Percentiles rank a stretch among this genome's conserved stretches.
phyloP scores from a whole-genome alignment of 30 jellyfish, hydroid and myxozoan genomes.

The Aurelia sp. region DNA sequence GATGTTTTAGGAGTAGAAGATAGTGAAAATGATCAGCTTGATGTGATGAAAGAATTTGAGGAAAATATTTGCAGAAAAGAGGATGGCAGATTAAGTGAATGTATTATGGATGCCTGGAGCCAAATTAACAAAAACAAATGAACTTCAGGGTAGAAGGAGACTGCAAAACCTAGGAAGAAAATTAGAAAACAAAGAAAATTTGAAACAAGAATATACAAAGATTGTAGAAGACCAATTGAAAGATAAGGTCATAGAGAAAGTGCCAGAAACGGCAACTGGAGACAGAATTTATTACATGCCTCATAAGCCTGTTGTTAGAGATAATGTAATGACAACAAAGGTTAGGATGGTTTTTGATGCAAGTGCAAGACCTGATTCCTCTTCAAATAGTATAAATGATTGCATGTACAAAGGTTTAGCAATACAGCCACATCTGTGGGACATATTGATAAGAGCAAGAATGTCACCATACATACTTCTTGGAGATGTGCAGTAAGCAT shows the following conservation, averaged over 20 bases:
- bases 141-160: constrained; percentile 11
- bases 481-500: too few species aligned
- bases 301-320: constrained; percentile 16
- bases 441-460: constrained; percentile 5
- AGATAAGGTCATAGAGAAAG: constrained; percentile 10
- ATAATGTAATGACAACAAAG: neutral
- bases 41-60: constrained; percentile 8
- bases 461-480: too few species aligned
- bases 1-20: constrained; percentile 28
- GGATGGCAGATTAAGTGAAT: constrained; percentile 34
- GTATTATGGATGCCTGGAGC: constrained; percentile 33
- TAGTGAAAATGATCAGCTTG: constrained; percentile 33
- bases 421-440: neutral
- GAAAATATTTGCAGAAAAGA: constrained; percentile 19
- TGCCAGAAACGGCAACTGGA: constrained; percentile 10
- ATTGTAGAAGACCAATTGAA: constrained; percentile 3
- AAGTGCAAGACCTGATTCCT: constrained; percentile 1
- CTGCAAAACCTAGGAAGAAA: constrained; percentile 9
- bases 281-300: neutral
- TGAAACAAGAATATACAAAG: constrained; percentile 17
- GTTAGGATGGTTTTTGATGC: neutral
- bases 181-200: neutral
- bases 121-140: constrained; percentile 13
- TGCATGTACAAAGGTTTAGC: constrained; percentile 2
- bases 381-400: neutral